Base-by-base conservation (phyloP, 2,113 vertebrate genomes). In the Mesitornis unicolor region DNA sequence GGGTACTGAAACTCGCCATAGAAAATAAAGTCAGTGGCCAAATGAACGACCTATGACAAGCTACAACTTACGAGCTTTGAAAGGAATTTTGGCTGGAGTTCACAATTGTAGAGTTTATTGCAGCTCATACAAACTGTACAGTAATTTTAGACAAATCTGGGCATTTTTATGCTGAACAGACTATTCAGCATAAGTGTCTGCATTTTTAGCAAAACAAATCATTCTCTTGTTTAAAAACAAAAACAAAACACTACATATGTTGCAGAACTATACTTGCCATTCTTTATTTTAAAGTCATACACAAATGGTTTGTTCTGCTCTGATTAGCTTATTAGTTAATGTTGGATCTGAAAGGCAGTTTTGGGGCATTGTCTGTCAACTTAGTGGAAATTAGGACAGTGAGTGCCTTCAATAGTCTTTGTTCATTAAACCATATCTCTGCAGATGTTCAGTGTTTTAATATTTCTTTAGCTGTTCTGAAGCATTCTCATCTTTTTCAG, bases 301-400 rank as follows among this genome's bases (percentile, higher is more conserved):
- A 77, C 88, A 96, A 97, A 97, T 91, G 95, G 90, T 86, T 97
- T 97, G 96, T 98, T 98, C 97, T 98, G 98, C 98, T 98, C 98
- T 98, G 95, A 98, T 98, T 98, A 98, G 96, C 97, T 97, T 98
- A 98, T 98, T 98, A 96, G 97, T 97, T 97, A 96, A 96, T 97
- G 97, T 93, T 97, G 95, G 94, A 97, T 98, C 91, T 98, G 95
- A 97, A 98, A 97, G 91, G 97, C 95, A 97, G 95, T 98, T 98
- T 97, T 96, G 90, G 97, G 97, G 97, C 97, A 98, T 97, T 98
- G 94, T 98, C 97, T 98, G 97, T 98, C 97, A 98, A 96, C 96
- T 97, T 98, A 96, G 96, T 97, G 95, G 94, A 96, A 98, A 98
- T 98, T 97, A 98, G 98, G 97, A 97, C 97, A 98, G 92, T 93